These are phyloP conservation scores for Stegastes partitus DNA, from an alignment of 2,113 vertebrate genomes.

Conservation along the genomic window DNA sequence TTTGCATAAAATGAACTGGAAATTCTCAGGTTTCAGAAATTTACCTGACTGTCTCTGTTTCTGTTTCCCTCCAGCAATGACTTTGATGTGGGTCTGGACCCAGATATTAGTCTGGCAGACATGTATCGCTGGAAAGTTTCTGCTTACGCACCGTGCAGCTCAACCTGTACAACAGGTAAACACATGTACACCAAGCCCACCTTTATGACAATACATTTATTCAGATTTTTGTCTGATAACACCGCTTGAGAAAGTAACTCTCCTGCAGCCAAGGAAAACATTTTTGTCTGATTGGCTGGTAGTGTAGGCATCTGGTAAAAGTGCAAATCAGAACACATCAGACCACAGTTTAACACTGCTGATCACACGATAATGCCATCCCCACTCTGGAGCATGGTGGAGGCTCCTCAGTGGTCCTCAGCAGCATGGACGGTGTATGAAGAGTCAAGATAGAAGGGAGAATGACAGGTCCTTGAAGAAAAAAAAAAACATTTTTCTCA, in stretches of 20 bases:
- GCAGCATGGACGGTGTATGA: no score
- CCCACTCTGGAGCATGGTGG: no score
- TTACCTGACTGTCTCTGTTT: neutral
- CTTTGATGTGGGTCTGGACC: slow-evolving; percentile 85
- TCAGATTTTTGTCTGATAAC: neutral
- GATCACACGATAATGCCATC: no score
- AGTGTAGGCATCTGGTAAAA: neutral
- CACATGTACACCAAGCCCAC: slow-evolving; percentile 5
- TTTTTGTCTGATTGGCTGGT: neutral
- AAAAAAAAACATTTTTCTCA: no score
- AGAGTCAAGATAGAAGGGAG: no score
- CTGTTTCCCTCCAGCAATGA: slow-evolving; percentile 85
- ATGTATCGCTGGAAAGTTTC: slow-evolving; percentile 95
- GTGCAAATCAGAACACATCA: neutral
- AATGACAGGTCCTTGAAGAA: no score
- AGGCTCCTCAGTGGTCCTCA: no score
- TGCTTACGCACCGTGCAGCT: slow-evolving; percentile 92
- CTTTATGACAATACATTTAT: no score
- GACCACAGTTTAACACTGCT: neutral
- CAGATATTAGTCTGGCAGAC: slow-evolving; percentile 89
- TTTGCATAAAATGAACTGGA: neutral
- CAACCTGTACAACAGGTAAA: slow-evolving; percentile 92
- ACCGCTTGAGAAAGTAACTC: neutral
- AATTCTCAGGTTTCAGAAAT: neutral
- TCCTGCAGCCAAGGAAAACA: neutral